Conservation (phyloP, 2,113 vertebrate species). For the Campylorhamphus procurvoides region DNA sequence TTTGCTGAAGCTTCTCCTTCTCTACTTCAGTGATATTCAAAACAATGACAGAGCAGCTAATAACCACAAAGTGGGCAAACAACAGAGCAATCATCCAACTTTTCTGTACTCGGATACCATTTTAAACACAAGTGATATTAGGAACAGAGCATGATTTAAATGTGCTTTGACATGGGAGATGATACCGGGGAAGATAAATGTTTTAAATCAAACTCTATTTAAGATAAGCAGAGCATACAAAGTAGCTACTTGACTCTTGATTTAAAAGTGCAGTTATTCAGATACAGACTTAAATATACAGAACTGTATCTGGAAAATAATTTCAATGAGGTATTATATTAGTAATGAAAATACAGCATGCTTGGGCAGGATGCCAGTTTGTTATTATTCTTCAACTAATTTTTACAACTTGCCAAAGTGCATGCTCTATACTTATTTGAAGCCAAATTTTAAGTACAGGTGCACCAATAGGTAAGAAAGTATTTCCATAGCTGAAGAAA, state of each 20-base stretch:
- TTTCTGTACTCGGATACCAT: background rate
- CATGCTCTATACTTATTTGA: background rate
- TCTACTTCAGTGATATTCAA: background rate
- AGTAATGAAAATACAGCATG: background rate
- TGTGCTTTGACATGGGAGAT: slow-evolving; percentile 47
- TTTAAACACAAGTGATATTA: background rate
- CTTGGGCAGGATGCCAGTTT: background rate
- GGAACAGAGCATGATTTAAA: slow-evolving; percentile 39
- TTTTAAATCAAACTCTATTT: slow-evolving; percentile 60
- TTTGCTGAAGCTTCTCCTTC: slow-evolving; percentile 7
- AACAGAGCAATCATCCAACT: background rate
- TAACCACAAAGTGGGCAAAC: slow-evolving; percentile 6
- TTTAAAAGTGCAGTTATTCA: slow-evolving; percentile 37
- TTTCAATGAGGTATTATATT: background rate
- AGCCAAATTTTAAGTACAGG: background rate
- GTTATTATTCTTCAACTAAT: background rate
- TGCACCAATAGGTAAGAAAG: background rate
- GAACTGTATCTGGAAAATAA: slow-evolving; percentile 11
- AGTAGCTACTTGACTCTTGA: slow-evolving; percentile 55
- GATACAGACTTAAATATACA: background rate
- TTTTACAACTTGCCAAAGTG: background rate
- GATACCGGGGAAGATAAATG: slow-evolving; percentile 39
- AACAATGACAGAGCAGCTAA: background rate
- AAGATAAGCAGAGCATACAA: slow-evolving; percentile 50
- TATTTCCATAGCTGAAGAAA: background rate